Evolutionary conservation across 2,888 invertebrate species (phyloP), one percentile per base, ranked within the genome.

Genomic region (Ochropacha duplaris): DNA sequence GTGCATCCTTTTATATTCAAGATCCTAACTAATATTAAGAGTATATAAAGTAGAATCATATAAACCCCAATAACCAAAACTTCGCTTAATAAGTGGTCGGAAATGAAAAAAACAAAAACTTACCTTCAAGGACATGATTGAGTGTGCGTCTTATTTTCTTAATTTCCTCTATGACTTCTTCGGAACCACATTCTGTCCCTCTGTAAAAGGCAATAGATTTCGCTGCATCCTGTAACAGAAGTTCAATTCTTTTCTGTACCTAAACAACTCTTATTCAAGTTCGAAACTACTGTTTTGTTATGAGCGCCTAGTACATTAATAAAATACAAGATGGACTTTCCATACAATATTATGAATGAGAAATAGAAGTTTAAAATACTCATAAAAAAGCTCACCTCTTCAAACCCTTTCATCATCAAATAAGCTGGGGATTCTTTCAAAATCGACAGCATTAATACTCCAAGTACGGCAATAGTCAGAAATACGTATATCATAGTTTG

Each of bases 401-500:
- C 78, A n/a, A 57, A 54, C 1, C 77, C 79, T 16, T 66, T 79
- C 63, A 72, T 74, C 79, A 84, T 66, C 22, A 86, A 60, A 59
- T 68, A 73, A 52, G 73, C 56, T 0, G 86, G 83, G 0, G 86
- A 82, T 31, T 84, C 84, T 65, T 69, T 76, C 54, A 81, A 50
- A 5, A 74, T 59, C 14, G 34, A 36, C 36, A 81, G 55, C n/a
- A 77, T 4, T 0, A 69, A 39, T 0, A 76, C 54, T 1, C 74
- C 79, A 0, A 74, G 11, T 0, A 73, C 66, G 0, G 76, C 55
- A 49, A 81, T 22, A 0, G 70, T 64, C 9, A 84, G 56, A 5
- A 71, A 71, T 0, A 71, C 57, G 28, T 83, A 83, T 4, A 78
- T 67, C 74, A 81, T 80, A 0, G 55, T 50, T n/a, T 69, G 58